Conservation (phyloP, 92 coral and sea anemone genomes). For the Metridium senile region DNA sequence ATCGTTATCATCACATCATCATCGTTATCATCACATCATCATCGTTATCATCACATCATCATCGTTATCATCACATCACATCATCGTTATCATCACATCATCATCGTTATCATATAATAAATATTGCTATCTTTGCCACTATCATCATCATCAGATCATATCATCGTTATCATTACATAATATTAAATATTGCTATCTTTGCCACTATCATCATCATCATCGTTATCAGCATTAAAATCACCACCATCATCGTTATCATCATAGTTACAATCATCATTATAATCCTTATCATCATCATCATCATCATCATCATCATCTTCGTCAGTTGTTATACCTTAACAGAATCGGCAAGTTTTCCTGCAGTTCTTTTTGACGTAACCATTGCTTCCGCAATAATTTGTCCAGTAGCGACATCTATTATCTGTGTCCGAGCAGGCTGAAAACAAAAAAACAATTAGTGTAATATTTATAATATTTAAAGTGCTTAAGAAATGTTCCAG, state of each 20-base stretch:
- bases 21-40: no score
- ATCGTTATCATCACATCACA: no score
- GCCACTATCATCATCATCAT: background rate
- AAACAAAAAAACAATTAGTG: background rate
- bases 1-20: no score
- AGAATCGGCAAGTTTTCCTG: constrained; percentile 36
- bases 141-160: background rate
- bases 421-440: constrained; percentile 23
- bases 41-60: no score
- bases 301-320: background rate
- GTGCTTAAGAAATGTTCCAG: background rate
- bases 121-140: no score
- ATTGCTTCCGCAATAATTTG: constrained; percentile 33
- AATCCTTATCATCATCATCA: background rate
- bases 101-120: background rate
- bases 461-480: background rate
- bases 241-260: background rate
- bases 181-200: background rate
- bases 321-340: background rate
- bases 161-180: background rate
- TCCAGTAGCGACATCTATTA: constrained; percentile 35
- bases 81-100: no score
- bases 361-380: constrained; percentile 53
- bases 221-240: background rate
- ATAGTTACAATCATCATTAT: background rate